These are phyloP conservation scores for Ligdia adustata DNA, from an alignment of 2,888 invertebrate genomes.

Conservation along the genomic window DNA sequence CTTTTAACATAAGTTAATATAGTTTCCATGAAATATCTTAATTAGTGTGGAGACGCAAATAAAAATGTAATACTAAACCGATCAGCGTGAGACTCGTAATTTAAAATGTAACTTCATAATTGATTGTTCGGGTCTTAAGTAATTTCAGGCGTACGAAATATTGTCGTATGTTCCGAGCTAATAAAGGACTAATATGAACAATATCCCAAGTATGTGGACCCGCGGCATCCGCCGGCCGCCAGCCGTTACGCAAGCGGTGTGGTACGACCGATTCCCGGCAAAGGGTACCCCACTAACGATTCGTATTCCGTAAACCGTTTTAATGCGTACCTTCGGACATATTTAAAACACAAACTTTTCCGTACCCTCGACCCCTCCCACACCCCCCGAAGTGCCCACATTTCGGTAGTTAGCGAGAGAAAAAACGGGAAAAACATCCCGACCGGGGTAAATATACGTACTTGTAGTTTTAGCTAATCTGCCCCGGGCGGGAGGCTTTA, in stretches of 20 bases:
- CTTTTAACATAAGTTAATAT: no score
- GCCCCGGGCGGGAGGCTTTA: constrained; percentile 68
- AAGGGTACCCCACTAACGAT: constrained; percentile 64
- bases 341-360: constrained; percentile 82
- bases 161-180: constrained; percentile 1
- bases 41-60: no score
- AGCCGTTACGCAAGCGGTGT: neutral
- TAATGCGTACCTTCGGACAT: constrained; percentile 82
- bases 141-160: neutral
- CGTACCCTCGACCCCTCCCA: constrained; percentile 48
- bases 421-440: constrained; percentile 65
- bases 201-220: constrained; percentile 29
- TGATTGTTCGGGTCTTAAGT: no score
- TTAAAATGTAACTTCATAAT: no score
- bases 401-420: constrained; percentile 77
- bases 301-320: constrained; percentile 74
- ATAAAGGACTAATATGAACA: constrained; percentile 18
- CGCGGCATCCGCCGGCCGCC: neutral
- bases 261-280: no score
- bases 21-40: no score
- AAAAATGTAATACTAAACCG: no score
- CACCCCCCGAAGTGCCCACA: constrained; percentile 57
- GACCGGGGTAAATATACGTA: constrained; percentile 85
- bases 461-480: constrained; percentile 88
- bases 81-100: no score